Conservation (phyloP, 2,888 invertebrate genomes). For the Lithophane semibrunnea region DNA sequence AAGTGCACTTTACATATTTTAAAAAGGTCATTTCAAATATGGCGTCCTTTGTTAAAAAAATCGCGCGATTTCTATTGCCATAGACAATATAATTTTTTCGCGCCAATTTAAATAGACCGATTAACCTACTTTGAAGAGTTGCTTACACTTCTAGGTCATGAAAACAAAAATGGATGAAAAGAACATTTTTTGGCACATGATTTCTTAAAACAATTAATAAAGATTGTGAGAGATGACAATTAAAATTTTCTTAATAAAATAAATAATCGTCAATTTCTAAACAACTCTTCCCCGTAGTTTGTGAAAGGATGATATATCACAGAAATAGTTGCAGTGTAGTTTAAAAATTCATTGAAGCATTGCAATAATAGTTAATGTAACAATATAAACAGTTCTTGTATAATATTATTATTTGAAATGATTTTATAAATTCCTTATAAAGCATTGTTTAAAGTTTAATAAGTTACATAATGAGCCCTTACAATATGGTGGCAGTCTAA, state of each 20-base stretch:
- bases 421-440: constrained; percentile 26
- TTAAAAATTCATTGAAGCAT: constrained; percentile 54
- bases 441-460: constrained; percentile 58
- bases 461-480: constrained; percentile 11
- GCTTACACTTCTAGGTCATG: constrained; percentile 36
- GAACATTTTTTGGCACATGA: constrained; percentile 72
- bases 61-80: constrained; percentile 59
- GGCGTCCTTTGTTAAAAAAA: constrained; percentile 44
- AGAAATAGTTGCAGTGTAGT: constrained; percentile 74
- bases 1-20: constrained; percentile 80
- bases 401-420: constrained; percentile 46
- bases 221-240: constrained; percentile 34
- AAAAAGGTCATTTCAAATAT: constrained; percentile 63
- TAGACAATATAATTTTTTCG: constrained; percentile 42
- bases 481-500: constrained; percentile 30
- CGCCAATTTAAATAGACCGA: constrained; percentile 63
- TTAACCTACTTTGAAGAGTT: constrained; percentile 63
- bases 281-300: constrained; percentile 69
- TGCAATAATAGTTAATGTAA: constrained; percentile 53
- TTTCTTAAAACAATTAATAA: constrained; percentile 61
- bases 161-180: constrained; percentile 39
- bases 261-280: constrained; percentile 48
- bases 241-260: constrained; percentile 23
- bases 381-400: constrained; percentile 38
- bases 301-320: constrained; percentile 81